Evolutionary conservation across 2,888 invertebrate genomes (phyloP).

Genomic region (Caenorhabditis virilis): DNA sequence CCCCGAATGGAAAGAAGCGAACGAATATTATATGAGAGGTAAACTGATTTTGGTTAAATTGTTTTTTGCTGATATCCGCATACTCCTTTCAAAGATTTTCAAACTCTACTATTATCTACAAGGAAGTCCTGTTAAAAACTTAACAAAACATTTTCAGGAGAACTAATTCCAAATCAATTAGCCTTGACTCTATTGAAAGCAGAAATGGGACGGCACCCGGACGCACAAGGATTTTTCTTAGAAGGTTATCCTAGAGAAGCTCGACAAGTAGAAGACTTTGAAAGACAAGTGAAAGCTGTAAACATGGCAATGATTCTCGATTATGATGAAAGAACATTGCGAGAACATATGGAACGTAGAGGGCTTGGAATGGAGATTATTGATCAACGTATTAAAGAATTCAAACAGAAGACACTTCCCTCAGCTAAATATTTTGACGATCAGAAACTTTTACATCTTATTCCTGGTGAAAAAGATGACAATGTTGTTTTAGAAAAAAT

Average conservation of each 20-base stretch:
- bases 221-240: conserved; percentile 61
- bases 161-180: conserved; percentile 66
- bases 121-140: too few species aligned
- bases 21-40: conserved; percentile 62
- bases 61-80: neutral
- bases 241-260: conserved; percentile 68
- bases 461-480: conserved; percentile 68
- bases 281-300: conserved; percentile 63
- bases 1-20: conserved; percentile 67
- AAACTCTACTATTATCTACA: neutral
- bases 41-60: conserved; percentile 1
- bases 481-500: conserved; percentile 63
- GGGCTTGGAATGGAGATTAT: conserved; percentile 58
- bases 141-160: conserved; percentile 47
- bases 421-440: conserved; percentile 69
- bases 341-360: conserved; percentile 64
- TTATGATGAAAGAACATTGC: conserved; percentile 67
- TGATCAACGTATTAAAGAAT: conserved; percentile 60
- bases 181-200: conserved; percentile 66
- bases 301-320: conserved; percentile 69
- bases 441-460: conserved; percentile 66
- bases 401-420: conserved; percentile 68
- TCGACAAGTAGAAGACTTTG: conserved; percentile 68
- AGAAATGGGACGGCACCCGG: conserved; percentile 64
- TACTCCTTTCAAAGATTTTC: neutral